Percentiles rank a stretch among this genome's conserved stretches.
Evolutionary conservation across 2,113 vertebrate genomes (phyloP).

Genomic region (Naja naja): DNA sequence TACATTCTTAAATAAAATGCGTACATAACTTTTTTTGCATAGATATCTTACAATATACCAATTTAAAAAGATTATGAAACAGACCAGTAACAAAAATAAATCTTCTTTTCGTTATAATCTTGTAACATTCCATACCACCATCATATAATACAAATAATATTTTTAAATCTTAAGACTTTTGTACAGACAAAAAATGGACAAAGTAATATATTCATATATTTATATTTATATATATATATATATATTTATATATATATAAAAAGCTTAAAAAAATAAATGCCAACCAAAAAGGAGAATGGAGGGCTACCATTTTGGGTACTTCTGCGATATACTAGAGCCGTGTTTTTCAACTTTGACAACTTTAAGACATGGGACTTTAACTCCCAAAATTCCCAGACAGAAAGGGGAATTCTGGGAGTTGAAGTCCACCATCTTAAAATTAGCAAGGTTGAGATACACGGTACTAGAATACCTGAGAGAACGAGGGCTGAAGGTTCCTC

Average conservation of each 20-base stretch:
- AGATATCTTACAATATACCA: constrained; percentile 99
- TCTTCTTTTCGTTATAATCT: constrained; percentile 99
- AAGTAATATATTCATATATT: constrained; percentile 83
- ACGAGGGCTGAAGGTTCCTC: constrained; percentile 77
- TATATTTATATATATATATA: constrained; percentile 62
- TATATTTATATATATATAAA: constrained; percentile 36
- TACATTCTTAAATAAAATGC: constrained; percentile 99
- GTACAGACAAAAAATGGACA: constrained; percentile 92
- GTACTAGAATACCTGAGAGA: constrained; percentile 86
- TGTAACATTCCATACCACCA: constrained; percentile 98
- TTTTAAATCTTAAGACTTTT: constrained; percentile 91
- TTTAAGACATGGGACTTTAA: not conserved
- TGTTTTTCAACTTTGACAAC: not conserved
- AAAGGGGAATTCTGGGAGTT: not conserved
- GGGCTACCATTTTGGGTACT: constrained; percentile 84
- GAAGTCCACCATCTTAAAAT: not conserved
- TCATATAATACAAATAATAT: constrained; percentile 99
- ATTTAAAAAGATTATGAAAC: constrained; percentile 99
- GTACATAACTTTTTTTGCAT: constrained; percentile 99
- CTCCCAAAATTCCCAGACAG: not conserved
- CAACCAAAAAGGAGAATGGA: constrained; percentile 79
- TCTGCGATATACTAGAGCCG: constrained; percentile 80
- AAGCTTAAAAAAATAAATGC: constrained; percentile 86
- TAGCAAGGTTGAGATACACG: not conserved
- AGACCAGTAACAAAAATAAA: constrained; percentile 99